Evolutionary conservation across 2,888 invertebrate species (phyloP).

Genomic region (Eupelmus urozonus): DNA sequence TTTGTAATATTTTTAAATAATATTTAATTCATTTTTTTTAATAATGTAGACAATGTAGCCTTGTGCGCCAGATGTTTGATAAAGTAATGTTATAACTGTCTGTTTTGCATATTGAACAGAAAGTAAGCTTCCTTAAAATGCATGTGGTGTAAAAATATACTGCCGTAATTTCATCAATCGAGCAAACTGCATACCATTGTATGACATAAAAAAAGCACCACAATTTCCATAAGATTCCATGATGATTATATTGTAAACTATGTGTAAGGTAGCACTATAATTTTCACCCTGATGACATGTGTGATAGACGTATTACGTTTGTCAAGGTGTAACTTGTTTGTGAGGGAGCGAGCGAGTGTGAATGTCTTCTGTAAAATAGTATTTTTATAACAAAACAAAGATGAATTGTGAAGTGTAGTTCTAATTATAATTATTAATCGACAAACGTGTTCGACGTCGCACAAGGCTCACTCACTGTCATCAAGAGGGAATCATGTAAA

Average conservation of each 20-base stretch:
- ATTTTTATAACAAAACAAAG: slow-evolving; percentile 71
- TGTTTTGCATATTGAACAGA: slow-evolving; percentile 41
- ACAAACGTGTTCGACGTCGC: slow-evolving; percentile 41
- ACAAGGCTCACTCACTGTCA: slow-evolving; percentile 43
- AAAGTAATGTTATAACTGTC: slow-evolving; percentile 37
- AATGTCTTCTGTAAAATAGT: slow-evolving; percentile 70
- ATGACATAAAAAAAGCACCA: slow-evolving; percentile 57
- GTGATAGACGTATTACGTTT: slow-evolving; percentile 59
- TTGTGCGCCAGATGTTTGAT: slow-evolving; percentile 36
- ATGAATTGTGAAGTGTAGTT: slow-evolving; percentile 61
- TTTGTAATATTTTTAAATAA: slow-evolving; percentile 35
- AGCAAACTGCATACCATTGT: slow-evolving; percentile 53
- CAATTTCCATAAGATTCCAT: slow-evolving; percentile 63
- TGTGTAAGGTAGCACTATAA: slow-evolving; percentile 58
- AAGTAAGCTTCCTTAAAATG: slow-evolving; percentile 45
- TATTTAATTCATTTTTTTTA: slow-evolving; percentile 28
- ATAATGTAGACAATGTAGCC: slow-evolving; percentile 48
- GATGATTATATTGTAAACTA: slow-evolving; percentile 59
- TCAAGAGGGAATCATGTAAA: slow-evolving; percentile 42
- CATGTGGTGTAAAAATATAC: slow-evolving; percentile 51
- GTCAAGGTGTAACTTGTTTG: slow-evolving; percentile 52
- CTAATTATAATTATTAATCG: slow-evolving; percentile 54
- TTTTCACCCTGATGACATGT: slow-evolving; percentile 56
- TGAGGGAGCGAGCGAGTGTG: slow-evolving; percentile 50
- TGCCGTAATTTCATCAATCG: slow-evolving; percentile 52